Evolutionary conservation across 64 coral and sea anemone species (phyloP).

Genomic region (Montipora foliosa): DNA sequence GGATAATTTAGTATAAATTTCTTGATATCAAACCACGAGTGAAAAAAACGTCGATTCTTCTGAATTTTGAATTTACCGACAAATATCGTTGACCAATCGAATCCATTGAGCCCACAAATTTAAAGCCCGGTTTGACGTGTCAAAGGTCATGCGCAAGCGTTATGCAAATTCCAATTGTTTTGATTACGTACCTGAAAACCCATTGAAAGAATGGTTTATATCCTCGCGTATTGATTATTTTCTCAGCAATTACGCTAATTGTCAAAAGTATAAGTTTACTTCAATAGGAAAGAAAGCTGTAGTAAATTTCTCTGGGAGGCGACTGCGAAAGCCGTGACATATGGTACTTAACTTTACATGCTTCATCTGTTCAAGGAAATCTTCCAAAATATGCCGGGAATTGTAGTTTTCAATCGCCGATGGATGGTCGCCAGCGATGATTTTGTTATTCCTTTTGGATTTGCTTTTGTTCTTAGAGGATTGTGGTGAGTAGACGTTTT

Average conservation of each 20-base stretch:
- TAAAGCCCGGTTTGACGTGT: background rate
- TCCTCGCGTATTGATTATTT: conserved; percentile 6
- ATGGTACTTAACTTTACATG: background rate
- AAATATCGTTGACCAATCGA: conserved; percentile 55
- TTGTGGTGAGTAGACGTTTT: conserved; percentile 84
- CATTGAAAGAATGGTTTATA: conserved; percentile 12
- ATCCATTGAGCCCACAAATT: conserved; percentile 15
- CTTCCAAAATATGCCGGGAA: conserved; percentile 90
- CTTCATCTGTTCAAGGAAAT: background rate
- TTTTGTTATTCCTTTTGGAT: conserved; percentile 98
- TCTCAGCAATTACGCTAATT: conserved; percentile 24
- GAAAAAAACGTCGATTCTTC: background rate
- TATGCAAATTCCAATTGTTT: conserved; percentile 11
- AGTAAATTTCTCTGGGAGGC: background rate
- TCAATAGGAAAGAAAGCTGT: background rate
- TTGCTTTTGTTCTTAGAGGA: conserved; percentile 90
- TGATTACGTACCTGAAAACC: background rate
- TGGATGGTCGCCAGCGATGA: conserved; percentile 99
- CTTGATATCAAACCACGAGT: background rate
- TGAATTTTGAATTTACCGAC: conserved; percentile 55
- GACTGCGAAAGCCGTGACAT: background rate
- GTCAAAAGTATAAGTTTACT: background rate
- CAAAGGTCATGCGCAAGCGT: conserved; percentile 35
- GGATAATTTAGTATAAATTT: background rate
- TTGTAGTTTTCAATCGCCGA: conserved; percentile 95